phyloP scores from a whole-genome alignment of 2,888 invertebrate genomes.

The Dynastes grantii region DNA sequence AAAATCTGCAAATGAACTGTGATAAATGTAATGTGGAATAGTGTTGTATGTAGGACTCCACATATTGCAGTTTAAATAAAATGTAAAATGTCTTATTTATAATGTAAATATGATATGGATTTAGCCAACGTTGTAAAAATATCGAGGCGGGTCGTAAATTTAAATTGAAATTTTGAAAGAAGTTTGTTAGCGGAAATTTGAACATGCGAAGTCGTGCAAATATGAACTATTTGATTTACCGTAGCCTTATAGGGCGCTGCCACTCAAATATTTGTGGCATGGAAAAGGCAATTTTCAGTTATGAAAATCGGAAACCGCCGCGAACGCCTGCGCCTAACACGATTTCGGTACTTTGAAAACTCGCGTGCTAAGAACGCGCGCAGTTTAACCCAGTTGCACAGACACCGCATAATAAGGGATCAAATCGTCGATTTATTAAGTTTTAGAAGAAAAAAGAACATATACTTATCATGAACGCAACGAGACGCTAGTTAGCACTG shows the following conservation, averaged over 20 bases:
- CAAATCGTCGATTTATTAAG: constrained; percentile 16
- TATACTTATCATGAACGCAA: neutral
- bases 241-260: neutral
- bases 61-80: no score
- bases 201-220: constrained; percentile 2
- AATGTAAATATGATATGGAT: no score
- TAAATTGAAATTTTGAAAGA: neutral
- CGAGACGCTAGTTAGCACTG: no score
- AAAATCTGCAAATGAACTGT: no score
- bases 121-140: no score
- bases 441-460: constrained; percentile 3
- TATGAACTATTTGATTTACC: constrained; percentile 29
- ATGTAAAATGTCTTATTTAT: no score
- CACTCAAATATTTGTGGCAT: constrained; percentile 48
- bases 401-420: constrained; percentile 34
- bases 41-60: no score
- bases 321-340: constrained; percentile 54
- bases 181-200: neutral
- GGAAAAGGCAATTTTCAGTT: constrained; percentile 45
- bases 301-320: constrained; percentile 43
- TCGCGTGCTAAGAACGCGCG: constrained; percentile 56
- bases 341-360: constrained; percentile 57
- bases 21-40: no score
- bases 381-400: constrained; percentile 52
- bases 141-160: no score